Percentiles rank a stretch among this genome's conserved stretches.
phyloP scores from a whole-genome alignment of 2,888 invertebrate genomes.

The Brenthis hecate region DNA sequence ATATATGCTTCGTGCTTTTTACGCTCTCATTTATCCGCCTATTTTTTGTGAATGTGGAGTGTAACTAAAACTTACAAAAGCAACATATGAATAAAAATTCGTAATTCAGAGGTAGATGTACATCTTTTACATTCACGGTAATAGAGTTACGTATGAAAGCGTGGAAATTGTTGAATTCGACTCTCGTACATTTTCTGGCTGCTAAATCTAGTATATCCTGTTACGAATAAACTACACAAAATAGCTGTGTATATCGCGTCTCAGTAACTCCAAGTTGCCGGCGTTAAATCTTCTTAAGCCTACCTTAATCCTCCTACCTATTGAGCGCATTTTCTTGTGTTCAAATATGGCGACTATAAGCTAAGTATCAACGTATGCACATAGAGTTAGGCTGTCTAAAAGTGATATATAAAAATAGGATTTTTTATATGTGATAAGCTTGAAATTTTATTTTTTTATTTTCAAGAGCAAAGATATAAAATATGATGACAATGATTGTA shows the following conservation, averaged over 20 bases:
- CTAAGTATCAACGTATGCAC: constrained; percentile 23
- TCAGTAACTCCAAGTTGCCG: constrained; percentile 47
- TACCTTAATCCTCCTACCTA: constrained; percentile 45
- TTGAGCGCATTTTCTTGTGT: constrained; percentile 41
- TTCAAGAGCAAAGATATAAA: no score
- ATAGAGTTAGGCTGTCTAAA: not conserved
- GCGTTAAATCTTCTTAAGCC: constrained; percentile 50
- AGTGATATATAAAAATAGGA: constrained; percentile 3
- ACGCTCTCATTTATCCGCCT: constrained; percentile 10
- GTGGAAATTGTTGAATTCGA: constrained; percentile 44
- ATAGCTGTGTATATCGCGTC: constrained; percentile 44
- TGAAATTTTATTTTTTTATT: no score
- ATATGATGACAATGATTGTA: no score
- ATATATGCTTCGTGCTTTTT: constrained; percentile 3
- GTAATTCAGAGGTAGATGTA: constrained; percentile 40
- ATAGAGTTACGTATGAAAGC: constrained; percentile 44
- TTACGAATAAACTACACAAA: constrained; percentile 47
- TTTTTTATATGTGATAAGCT: not conserved
- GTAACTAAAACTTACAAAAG: constrained; percentile 36
- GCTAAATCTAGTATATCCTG: constrained; percentile 46
- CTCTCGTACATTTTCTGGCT: constrained; percentile 44
- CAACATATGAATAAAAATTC: constrained; percentile 38
- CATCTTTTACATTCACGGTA: constrained; percentile 40
- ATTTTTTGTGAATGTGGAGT: constrained; percentile 25
- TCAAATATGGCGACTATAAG: constrained; percentile 33